Percentiles rank a stretch among this genome's conserved stretches.
phyloP scores from a whole-genome alignment of 2,797 vertebrate species.

The Myotis vivesi region DNA sequence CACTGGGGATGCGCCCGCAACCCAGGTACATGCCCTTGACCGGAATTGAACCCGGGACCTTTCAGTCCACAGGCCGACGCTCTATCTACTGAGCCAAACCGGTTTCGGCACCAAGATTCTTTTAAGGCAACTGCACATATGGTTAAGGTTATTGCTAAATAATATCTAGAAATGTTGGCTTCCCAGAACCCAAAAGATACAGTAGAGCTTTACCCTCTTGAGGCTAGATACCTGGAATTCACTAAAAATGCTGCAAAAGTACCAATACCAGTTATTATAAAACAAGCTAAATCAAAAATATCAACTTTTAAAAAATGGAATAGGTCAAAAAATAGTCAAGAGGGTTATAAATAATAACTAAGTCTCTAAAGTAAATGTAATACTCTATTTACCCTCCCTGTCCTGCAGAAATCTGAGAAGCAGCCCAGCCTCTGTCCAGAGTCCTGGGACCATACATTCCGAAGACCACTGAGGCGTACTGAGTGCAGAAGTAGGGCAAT shows the following conservation, averaged over 20 bases:
- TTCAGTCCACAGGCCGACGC: too few species aligned
- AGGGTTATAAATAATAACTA: neutral
- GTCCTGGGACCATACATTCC: neutral
- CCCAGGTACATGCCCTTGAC: too few species aligned
- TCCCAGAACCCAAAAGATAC: neutral
- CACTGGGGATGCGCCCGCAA: too few species aligned
- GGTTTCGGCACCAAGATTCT: neutral
- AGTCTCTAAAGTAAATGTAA: neutral
- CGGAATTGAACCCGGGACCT: too few species aligned
- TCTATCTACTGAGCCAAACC: too few species aligned
- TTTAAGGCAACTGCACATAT: neutral
- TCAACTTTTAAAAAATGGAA: neutral
- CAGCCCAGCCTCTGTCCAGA: neutral
- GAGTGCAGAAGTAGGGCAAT: too few species aligned
- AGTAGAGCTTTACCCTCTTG: neutral
- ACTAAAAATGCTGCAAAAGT: neutral
- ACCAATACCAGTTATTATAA: neutral
- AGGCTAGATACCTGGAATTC: neutral
- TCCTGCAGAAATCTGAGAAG: neutral
- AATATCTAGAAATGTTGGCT: neutral
- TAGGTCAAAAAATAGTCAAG: neutral
- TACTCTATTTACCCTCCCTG: neutral
- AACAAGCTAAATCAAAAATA: neutral
- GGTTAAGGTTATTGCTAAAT: neutral
- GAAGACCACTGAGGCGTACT: neutral